Conservation (phyloP, 2,797 vertebrate genomes). For the Kryptolebias ocellatus region DNA sequence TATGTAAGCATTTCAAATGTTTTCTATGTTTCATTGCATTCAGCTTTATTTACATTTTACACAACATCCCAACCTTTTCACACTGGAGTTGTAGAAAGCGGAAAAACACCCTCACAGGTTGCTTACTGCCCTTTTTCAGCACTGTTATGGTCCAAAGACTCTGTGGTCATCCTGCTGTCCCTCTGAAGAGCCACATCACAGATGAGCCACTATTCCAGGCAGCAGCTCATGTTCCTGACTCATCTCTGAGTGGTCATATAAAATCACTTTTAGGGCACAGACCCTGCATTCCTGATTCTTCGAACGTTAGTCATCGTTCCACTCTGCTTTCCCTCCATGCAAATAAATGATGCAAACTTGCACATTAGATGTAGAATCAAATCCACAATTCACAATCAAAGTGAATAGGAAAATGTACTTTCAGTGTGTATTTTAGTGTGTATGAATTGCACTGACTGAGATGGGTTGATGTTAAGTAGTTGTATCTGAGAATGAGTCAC, state of each 20-base stretch:
- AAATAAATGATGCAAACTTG: constrained; percentile 31
- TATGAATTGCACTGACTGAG: background rate
- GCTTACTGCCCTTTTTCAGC: constrained; percentile 38
- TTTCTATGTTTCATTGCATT: no score
- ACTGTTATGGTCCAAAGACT: constrained; percentile 31
- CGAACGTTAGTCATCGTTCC: constrained; percentile 41
- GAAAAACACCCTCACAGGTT: constrained; percentile 7
- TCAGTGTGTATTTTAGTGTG: background rate
- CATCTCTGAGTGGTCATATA: constrained; percentile 70
- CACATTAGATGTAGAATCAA: constrained; percentile 28
- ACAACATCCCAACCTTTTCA: background rate
- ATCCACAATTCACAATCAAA: background rate
- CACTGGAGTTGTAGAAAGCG: background rate
- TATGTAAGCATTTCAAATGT: no score
- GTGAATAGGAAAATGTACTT: background rate
- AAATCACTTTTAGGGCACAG: constrained; percentile 62
- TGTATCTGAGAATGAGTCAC: constrained; percentile 2
- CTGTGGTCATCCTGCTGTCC: constrained; percentile 52
- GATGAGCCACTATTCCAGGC: constrained; percentile 72
- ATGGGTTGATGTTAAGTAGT: no score
- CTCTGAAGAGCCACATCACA: constrained; percentile 64
- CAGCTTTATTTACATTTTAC: no score
- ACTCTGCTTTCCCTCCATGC: background rate
- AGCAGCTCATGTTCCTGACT: constrained; percentile 68
- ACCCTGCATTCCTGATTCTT: constrained; percentile 59